Percentiles rank a stretch among this genome's conserved stretches.
Evolutionary conservation across 2,888 invertebrate genomes (phyloP).

Genomic region (Glaucopsyche alexis): DNA sequence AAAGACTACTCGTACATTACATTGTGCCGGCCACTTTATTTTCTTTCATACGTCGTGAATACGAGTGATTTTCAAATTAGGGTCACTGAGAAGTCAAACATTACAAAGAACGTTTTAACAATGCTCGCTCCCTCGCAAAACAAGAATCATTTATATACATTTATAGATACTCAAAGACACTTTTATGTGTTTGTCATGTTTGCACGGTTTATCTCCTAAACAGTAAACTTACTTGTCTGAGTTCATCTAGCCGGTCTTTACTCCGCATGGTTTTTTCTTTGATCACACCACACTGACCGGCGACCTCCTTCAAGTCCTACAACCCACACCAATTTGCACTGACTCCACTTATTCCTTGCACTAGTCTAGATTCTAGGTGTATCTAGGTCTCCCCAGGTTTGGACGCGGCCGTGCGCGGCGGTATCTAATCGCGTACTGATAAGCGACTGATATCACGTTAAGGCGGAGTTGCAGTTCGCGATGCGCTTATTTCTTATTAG

Average conservation of each 20-base stretch:
- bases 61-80: slow-evolving; percentile 27
- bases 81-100: slow-evolving; percentile 28
- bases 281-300: not conserved
- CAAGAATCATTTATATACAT: not conserved
- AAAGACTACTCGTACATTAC: not conserved
- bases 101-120: not conserved
- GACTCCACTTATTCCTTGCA: not conserved
- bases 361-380: not conserved
- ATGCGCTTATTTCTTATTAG: slow-evolving; percentile 3
- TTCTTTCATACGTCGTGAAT: slow-evolving; percentile 9
- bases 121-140: not conserved
- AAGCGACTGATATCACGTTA: slow-evolving; percentile 46
- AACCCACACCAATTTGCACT: not conserved
- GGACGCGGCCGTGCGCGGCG: slow-evolving; percentile 52
- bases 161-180: not conserved
- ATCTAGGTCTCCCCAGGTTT: slow-evolving; percentile 46
- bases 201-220: slow-evolving; percentile 11
- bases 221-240: slow-evolving; percentile 66
- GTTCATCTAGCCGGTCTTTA: slow-evolving; percentile 69
- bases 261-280: slow-evolving; percentile 52
- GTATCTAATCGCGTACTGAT: slow-evolving; percentile 68
- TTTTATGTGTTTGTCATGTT: not conserved
- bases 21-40: not conserved
- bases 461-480: slow-evolving; percentile 20
- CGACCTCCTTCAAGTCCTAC: not conserved